Evolutionary conservation across 2,888 invertebrate genomes (phyloP).

Genomic region (Melanostoma scalare): DNA sequence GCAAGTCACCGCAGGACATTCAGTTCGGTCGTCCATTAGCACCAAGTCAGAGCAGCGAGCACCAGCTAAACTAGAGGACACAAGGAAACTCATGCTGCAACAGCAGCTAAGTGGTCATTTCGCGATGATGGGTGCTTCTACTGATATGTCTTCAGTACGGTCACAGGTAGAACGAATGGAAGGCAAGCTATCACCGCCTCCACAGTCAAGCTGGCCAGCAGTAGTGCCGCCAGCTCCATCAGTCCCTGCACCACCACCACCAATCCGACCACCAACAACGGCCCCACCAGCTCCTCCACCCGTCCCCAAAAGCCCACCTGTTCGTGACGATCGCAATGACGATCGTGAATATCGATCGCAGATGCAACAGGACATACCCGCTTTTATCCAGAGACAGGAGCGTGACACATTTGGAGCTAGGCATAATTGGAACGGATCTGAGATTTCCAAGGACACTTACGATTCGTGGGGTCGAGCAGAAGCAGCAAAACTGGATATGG

Average conservation of each 20-base stretch:
- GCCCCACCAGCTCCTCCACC: conserved; percentile 85
- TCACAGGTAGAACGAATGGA: conserved; percentile 86
- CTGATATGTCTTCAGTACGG: conserved; percentile 81
- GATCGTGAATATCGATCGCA: conserved; percentile 80
- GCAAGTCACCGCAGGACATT: conserved; percentile 94
- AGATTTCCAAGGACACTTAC: conserved; percentile 78
- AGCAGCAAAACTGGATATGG: conserved; percentile 81
- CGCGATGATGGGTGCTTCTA: conserved; percentile 74
- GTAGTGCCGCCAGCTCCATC: conserved; percentile 85
- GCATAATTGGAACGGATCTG: conserved; percentile 84
- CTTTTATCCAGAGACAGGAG: conserved; percentile 88
- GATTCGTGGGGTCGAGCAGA: conserved; percentile 82
- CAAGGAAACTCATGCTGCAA: conserved; percentile 91
- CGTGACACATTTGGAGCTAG: conserved; percentile 89
- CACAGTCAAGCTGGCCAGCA: conserved; percentile 85
- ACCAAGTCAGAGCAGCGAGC: conserved; percentile 87
- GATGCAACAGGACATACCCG: conserved; percentile 80
- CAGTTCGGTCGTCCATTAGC: conserved; percentile 90
- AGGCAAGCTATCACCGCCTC: conserved; percentile 83
- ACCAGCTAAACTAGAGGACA: conserved; percentile 92
- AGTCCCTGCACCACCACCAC: conserved; percentile 85
- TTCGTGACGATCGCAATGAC: conserved; percentile 72
- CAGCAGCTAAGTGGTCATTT: conserved; percentile 88
- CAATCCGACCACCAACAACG: conserved; percentile 83
- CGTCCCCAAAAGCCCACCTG: conserved; percentile 86